Evolutionary conservation across 2,797 vertebrate species (phyloP), one percentile per base, ranked within the genome.

Genomic region (Girardinus metallicus): DNA sequence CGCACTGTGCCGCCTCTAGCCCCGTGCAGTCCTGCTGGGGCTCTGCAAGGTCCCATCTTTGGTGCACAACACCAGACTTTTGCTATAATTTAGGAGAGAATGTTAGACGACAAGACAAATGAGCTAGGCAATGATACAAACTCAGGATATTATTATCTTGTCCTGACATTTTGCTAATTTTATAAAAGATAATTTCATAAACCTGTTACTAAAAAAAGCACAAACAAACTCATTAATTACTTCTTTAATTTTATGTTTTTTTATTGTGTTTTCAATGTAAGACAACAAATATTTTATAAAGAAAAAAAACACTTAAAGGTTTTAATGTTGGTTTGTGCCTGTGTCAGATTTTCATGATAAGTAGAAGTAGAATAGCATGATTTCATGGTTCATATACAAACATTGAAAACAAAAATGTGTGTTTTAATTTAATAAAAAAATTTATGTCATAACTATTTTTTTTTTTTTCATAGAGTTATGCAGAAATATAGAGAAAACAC

Each of bases 1-100:
- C 26, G 90, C 87, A 85, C 89, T 90, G 87, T 15, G 88, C 81
- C 89, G 89, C 91, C 86, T 85, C 76, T 44, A 53, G 31, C 84
- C 85, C 89, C 26, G 87, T 80, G 81, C 79, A 18, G 81, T 78
- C 82, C 87, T 55, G 85, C 84, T 83, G 18, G 75, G 76, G 62
- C 89, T 90, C 83, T 36, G 78, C 7, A 29, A 82, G 88, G 84
- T 76, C 83, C 87, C 60, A 85, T 82, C 76, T 55, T 31, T 55
- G 16, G 34, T 7, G 31, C 76, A 15, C 76, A 44, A 76, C 82
- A 82, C 81, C 84, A 60, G 55, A 3, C 26, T 0, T 55, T 74
- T 5, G 36, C 73, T 1, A 51, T 1, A 57, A 57, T 74, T 78
- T 34, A 77, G 46, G 29, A 70, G 29, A 71, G 23, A 1, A 26